Percentiles rank a stretch among this genome's conserved stretches.
These are phyloP conservation scores for Nasonovia ribisnigri DNA, from an alignment of 2,888 invertebrate genomes.

Conservation along the genomic window DNA sequence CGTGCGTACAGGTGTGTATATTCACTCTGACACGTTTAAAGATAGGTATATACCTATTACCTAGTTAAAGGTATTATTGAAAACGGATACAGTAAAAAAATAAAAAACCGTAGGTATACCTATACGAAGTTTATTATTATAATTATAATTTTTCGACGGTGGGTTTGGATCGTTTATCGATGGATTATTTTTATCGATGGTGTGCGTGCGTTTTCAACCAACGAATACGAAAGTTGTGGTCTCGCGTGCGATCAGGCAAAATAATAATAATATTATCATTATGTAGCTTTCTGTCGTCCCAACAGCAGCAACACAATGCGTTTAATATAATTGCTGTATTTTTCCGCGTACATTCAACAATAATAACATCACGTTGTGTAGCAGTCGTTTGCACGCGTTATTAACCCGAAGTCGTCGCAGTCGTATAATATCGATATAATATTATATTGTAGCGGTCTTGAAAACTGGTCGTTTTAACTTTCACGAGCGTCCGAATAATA, in stretches of 20 bases:
- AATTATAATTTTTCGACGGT: not conserved
- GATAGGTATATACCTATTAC: not conserved
- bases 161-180: not conserved
- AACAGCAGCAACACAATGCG: constrained; percentile 13
- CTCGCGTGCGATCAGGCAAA: not conserved
- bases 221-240: constrained; percentile 21
- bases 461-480: constrained; percentile 55
- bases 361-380: not conserved
- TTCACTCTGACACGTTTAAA: not conserved
- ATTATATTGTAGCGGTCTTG: not conserved
- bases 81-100: not conserved
- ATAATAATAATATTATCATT: constrained; percentile 7
- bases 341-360: constrained; percentile 19
- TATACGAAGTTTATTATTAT: not conserved
- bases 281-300: not conserved
- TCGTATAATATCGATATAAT: constrained; percentile 2
- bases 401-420: constrained; percentile 40
- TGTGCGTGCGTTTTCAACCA: not conserved
- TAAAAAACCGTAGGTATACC: not conserved
- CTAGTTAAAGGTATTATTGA: not conserved
- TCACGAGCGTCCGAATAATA: constrained; percentile 27
- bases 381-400: constrained; percentile 54
- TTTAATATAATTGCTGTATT: constrained; percentile 21
- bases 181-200: not conserved
- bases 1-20: not conserved